Base-by-base conservation (phyloP, 2,113 vertebrate species). In the Smithornis capensis region DNA sequence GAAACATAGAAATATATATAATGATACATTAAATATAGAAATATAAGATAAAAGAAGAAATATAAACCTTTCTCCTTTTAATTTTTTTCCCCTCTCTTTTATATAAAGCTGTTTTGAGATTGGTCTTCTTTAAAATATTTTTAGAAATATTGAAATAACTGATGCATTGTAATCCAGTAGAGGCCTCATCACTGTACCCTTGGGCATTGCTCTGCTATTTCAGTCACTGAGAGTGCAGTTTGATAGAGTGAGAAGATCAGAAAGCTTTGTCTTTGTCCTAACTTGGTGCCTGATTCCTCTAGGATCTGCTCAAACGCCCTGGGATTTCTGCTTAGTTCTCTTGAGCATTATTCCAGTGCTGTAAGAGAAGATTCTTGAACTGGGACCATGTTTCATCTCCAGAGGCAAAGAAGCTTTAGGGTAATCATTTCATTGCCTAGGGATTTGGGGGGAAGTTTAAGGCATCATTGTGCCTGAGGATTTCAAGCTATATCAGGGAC, bases 101-200 rank as follows among this genome's bases (percentile, higher is more conserved):
- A 69, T 62, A 87, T 11, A 15, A 76, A 77, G 16, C 14, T 73
- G 7, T 50, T 42, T 67, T 83, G 79, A 91, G 75, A 83, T 47
- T 89, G 25, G 67, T 90, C 35, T 15, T 90, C 56, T 92, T 94
- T 74, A 52, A 90, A 94, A 91, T 86, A 93, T 95, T 88, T 95
- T 96, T 90, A 92, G 88, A 79, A 88, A 88, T 95, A 88, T 68
- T 93, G 56, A 95, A 97, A 70, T 94, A 96, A 95, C 50, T 78
- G 87, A 92, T 93, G 87, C 75, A 73, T 80, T 87, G 7, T 78
- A 86, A 95, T 93, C 71, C 79, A 83, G 76, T 45, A 78, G 85
- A 92, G 56, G 73, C 82, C 60, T 86, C 68, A 86, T n/a, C 63
- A 86, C 37, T 64, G n/a, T 83, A 95, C 68, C 93, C 93, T 74